These are phyloP conservation scores for Lasioglossum lativentre DNA, from an alignment of 2,888 invertebrate genomes.

Conservation along the genomic window DNA sequence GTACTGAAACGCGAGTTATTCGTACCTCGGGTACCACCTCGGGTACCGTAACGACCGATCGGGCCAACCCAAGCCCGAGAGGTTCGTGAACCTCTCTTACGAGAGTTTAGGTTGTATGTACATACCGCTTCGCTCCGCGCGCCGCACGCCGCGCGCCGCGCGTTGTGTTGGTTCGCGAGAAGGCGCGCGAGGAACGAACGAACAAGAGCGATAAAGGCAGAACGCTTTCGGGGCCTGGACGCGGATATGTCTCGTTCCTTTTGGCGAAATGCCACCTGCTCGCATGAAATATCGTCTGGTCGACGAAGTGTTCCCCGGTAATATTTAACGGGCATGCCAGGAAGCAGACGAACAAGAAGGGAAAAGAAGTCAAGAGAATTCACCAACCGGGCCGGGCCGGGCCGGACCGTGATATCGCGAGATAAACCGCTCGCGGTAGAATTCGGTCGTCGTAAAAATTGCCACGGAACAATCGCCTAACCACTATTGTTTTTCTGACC, in stretches of 20 bases:
- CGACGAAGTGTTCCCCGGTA: conserved; percentile 53
- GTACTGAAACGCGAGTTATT: conserved; percentile 57
- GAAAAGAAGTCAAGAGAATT: conserved; percentile 52
- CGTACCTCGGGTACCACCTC: conserved; percentile 44
- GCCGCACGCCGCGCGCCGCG: too few relatives aligned
- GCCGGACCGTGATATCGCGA: conserved; percentile 47
- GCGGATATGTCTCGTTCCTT: conserved; percentile 53
- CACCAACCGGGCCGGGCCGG: neutral
- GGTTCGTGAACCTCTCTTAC: conserved; percentile 65
- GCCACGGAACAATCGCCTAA: conserved; percentile 32
- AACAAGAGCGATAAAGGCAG: conserved; percentile 15
- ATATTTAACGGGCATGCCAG: conserved; percentile 64
- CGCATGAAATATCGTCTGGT: conserved; percentile 69
- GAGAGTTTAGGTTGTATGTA: conserved; percentile 62
- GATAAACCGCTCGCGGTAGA: conserved; percentile 58
- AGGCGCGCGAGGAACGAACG: neutral
- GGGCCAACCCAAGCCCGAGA: conserved; percentile 46
- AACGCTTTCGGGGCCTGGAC: conserved; percentile 30
- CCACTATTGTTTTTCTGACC: conserved; percentile 10
- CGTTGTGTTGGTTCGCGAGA: conserved; percentile 19
- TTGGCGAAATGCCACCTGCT: conserved; percentile 72
- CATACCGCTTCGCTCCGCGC: too few relatives aligned
- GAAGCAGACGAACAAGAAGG: conserved; percentile 39
- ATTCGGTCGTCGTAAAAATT: conserved; percentile 57
- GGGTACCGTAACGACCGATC: conserved; percentile 70